Conservation (phyloP, 2,113 vertebrate species). For the Erinaceus europaeus region DNA sequence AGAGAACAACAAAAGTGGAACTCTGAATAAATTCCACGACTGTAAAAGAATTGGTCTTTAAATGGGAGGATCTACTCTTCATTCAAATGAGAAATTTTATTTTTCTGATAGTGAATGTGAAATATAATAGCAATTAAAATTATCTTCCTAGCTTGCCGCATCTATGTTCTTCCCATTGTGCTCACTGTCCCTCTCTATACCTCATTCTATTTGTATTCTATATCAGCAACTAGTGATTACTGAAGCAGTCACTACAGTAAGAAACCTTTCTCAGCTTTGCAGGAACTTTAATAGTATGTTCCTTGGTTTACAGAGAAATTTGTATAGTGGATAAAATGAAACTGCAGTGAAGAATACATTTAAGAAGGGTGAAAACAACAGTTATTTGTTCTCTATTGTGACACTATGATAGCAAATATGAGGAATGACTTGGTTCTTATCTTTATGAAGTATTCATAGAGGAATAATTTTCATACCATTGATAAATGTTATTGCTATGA, state of each 20-base stretch:
- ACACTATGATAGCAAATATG: neutral
- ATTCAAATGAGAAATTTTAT: conserved; percentile 7
- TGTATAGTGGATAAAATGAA: conserved; percentile 45
- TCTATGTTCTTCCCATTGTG: conserved; percentile 26
- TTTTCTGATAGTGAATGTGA: conserved; percentile 37
- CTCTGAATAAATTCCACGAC: neutral
- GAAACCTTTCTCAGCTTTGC: conserved; percentile 3
- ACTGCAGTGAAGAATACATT: conserved; percentile 19
- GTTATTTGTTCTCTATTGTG: conserved; percentile 23
- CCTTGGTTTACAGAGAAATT: neutral
- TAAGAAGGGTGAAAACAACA: conserved; percentile 4
- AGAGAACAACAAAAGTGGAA: neutral
- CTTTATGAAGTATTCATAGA: neutral
- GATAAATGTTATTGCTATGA: conserved; percentile 38
- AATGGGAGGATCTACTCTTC: conserved; percentile 39
- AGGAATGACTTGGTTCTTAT: neutral
- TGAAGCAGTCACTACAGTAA: conserved; percentile 15
- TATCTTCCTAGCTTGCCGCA: conserved; percentile 37
- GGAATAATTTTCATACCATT: neutral
- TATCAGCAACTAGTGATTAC: conserved; percentile 35
- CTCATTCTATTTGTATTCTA: conserved; percentile 9
- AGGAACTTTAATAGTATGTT: neutral
- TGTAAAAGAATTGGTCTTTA: conserved; percentile 39
- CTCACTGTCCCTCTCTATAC: too few species aligned
- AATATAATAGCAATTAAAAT: conserved; percentile 59